Evolutionary conservation across 1,140 invertebrate species (phyloP).

Genomic region (Cyclina sinensis): DNA sequence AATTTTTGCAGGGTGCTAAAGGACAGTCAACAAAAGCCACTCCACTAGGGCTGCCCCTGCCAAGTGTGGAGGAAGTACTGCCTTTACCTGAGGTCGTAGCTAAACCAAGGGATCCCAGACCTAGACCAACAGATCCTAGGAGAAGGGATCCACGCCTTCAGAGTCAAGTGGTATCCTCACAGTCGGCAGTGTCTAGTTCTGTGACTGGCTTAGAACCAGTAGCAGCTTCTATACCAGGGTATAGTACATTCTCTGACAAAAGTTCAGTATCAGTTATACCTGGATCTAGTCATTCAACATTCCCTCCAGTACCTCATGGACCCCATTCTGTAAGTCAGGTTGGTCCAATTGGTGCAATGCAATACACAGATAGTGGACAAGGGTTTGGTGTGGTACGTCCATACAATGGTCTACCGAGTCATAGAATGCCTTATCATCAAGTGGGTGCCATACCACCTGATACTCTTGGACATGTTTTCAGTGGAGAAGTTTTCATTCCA

Average conservation of each 20-base stretch:
- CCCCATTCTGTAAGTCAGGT: background rate
- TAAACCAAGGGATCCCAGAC: slow-evolving; percentile 60
- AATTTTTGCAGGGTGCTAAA: slow-evolving; percentile 35
- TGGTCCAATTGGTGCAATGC: background rate
- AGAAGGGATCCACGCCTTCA: slow-evolving; percentile 54
- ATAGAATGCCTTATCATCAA: background rate
- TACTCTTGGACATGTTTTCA: background rate
- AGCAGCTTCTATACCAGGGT: background rate
- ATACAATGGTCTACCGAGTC: background rate
- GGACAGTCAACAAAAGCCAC: background rate
- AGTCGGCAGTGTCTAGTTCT: background rate
- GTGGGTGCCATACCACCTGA: background rate
- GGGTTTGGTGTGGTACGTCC: background rate
- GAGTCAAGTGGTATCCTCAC: background rate
- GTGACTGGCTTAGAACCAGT: background rate
- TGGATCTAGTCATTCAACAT: background rate
- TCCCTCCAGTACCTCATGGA: background rate
- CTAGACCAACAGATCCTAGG: slow-evolving; percentile 70
- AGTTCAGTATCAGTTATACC: background rate
- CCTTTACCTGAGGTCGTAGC: background rate
- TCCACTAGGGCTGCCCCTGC: background rate
- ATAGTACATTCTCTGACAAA: background rate
- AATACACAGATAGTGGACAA: background rate
- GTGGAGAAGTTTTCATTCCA: slow-evolving; percentile 45
- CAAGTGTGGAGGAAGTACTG: background rate